Evolutionary conservation across 1,140 invertebrate species (phyloP).

Genomic region (Acromyrmex heyeri): DNA sequence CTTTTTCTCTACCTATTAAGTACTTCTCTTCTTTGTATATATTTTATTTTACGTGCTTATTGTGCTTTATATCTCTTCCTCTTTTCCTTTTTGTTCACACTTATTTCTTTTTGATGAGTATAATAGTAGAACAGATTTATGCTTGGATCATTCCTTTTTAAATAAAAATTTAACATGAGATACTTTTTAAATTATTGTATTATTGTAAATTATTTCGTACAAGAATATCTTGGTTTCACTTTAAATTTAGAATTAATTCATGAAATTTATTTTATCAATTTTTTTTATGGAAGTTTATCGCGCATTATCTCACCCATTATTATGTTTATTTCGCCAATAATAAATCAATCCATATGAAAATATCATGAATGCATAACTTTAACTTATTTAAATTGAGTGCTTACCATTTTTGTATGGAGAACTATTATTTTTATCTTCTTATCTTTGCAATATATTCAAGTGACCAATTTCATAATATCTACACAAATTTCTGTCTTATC

Average conservation of each 20-base stretch:
- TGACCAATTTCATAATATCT: not conserved
- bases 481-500: not conserved
- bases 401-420: slow-evolving; percentile 14
- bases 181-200: slow-evolving; percentile 20
- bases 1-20: not conserved
- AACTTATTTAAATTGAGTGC: not conserved
- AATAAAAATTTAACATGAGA: slow-evolving; percentile 30
- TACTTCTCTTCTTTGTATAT: not conserved
- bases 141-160: not conserved
- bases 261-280: not conserved
- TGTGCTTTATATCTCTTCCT: not conserved
- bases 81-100: slow-evolving; percentile 31
- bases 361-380: not conserved
- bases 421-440: not conserved
- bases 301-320: not conserved
- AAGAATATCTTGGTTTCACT: not conserved
- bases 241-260: not conserved
- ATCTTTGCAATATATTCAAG: slow-evolving; percentile 4
- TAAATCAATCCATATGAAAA: not conserved
- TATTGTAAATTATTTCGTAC: not conserved
- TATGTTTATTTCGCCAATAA: not conserved
- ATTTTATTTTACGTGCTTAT: slow-evolving; percentile 11
- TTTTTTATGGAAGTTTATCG: not conserved
- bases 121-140: slow-evolving; percentile 22
- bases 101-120: slow-evolving; percentile 8